Evolutionary conservation across 2,797 vertebrate genomes (phyloP).

Genomic region (Megaceryle alcyon): DNA sequence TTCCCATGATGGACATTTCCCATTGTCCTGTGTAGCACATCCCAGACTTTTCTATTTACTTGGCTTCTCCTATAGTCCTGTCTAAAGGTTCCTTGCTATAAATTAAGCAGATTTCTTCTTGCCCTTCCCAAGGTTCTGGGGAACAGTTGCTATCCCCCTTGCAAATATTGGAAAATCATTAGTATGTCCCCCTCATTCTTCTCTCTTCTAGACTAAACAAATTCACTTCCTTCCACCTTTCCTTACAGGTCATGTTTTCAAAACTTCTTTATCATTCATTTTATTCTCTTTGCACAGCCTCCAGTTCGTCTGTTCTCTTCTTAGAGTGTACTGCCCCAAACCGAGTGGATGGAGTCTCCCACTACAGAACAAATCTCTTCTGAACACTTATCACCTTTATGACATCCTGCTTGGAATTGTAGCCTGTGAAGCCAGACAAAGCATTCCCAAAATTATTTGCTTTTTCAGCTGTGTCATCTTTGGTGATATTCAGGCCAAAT

Average conservation of each 20-base stretch:
- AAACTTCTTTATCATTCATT: constrained; percentile 34
- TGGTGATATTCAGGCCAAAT: neutral
- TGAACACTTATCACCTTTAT: neutral
- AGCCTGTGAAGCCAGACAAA: neutral
- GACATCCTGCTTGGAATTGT: neutral
- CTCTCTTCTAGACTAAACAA: constrained; percentile 54
- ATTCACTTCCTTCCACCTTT: constrained; percentile 56
- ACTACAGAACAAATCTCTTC: neutral
- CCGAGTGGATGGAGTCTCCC: neutral
- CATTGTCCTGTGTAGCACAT: neutral
- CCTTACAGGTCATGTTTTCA: constrained; percentile 42
- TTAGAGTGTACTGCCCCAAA: neutral
- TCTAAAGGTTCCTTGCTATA: constrained; percentile 8
- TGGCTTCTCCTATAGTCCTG: neutral
- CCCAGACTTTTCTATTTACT: neutral
- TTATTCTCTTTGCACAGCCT: neutral
- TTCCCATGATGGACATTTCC: neutral
- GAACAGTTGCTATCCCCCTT: neutral
- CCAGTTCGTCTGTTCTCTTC: neutral
- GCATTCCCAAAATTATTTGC: neutral
- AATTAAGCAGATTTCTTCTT: constrained; percentile 13
- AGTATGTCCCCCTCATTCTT: constrained; percentile 44
- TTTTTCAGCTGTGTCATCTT: neutral
- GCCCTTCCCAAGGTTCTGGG: neutral
- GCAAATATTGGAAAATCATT: constrained; percentile 28